These are phyloP conservation scores for Leucophora obtusa DNA, from an alignment of 2,888 invertebrate genomes.

Conservation along the genomic window DNA sequence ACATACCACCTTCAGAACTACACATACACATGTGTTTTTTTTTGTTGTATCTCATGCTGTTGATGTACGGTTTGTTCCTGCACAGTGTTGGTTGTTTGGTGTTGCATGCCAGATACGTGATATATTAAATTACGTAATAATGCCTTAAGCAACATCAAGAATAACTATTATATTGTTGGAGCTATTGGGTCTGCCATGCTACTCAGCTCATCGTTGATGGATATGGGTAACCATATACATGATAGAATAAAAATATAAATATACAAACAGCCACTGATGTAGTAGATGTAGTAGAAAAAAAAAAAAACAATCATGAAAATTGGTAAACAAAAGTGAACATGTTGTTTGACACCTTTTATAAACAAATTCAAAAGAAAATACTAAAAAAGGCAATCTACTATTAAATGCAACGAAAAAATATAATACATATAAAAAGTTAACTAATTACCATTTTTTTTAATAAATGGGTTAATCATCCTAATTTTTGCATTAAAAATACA, in stretches of 20 bases:
- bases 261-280: conserved; percentile 24
- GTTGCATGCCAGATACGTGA: conserved; percentile 50
- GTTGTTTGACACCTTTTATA: conserved; percentile 48
- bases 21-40: no score
- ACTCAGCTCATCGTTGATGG: conserved; percentile 34
- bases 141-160: conserved; percentile 48
- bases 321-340: conserved; percentile 27
- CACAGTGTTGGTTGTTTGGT: conserved; percentile 11
- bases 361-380: not conserved
- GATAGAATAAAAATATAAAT: conserved; percentile 9
- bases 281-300: not conserved
- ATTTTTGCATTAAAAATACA: no score
- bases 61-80: not conserved
- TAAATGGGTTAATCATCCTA: no score
- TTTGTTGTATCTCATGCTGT: not conserved
- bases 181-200: not conserved
- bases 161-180: conserved; percentile 22
- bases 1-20: no score
- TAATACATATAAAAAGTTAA: no score
- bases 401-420: not conserved
- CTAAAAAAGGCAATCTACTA: not conserved
- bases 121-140: conserved; percentile 60
- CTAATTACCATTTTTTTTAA: no score
- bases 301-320: conserved; percentile 42
- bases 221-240: conserved; percentile 41